Percentiles rank a stretch among this genome's conserved stretches.
Conservation (phyloP, 2,797 vertebrate genomes). For the Clarias laeviceps region DNA sequence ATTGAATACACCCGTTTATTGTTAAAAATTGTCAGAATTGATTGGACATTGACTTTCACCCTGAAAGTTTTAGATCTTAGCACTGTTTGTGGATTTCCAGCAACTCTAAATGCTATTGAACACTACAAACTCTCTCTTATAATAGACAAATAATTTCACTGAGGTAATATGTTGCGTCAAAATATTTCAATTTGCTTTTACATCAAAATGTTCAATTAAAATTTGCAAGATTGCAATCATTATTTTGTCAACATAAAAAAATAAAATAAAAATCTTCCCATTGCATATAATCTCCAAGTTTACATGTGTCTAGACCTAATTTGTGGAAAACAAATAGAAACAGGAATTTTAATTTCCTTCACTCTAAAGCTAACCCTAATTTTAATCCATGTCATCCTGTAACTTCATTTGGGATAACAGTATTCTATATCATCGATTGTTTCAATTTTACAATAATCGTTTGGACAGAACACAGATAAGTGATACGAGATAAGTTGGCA, state of each 20-base stretch:
- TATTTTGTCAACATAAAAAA: background rate
- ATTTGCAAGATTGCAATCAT: background rate
- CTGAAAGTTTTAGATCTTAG: background rate
- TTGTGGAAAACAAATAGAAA: constrained; percentile 1
- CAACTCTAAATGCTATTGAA: background rate
- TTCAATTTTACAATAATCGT: background rate
- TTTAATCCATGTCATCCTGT: background rate
- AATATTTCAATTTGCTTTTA: background rate
- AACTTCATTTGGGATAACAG: background rate
- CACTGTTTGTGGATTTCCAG: background rate
- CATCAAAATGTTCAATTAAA: background rate
- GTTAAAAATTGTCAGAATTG: background rate
- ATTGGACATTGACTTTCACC: background rate
- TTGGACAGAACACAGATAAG: background rate
- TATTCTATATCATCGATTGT: background rate
- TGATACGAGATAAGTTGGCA: background rate
- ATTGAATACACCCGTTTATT: background rate
- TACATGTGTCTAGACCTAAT: background rate
- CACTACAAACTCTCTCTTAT: background rate
- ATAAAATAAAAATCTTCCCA: too few relatives aligned
- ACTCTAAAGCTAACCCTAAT: background rate
- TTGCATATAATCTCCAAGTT: background rate
- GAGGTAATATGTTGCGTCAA: constrained; percentile 12
- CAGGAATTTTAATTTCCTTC: background rate
- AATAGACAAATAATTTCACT: background rate